Percentiles rank a stretch among this genome's conserved stretches.
phyloP scores from a whole-genome alignment of 1,140 invertebrate genomes.

The Drosophila grimshawi region DNA sequence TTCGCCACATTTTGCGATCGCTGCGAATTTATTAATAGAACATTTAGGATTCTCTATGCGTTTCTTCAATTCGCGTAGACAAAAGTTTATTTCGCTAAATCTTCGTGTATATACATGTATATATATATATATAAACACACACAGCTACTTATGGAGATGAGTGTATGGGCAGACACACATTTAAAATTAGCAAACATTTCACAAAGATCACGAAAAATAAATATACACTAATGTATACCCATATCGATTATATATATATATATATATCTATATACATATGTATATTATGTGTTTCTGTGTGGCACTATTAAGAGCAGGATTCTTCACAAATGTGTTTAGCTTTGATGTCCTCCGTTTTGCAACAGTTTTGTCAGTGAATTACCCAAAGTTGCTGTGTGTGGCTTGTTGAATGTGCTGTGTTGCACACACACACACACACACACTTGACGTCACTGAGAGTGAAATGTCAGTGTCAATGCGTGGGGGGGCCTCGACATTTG shows the following conservation, averaged over 20 bases:
- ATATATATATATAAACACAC: not conserved
- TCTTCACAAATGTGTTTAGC: not conserved
- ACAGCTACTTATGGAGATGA: conserved; percentile 11
- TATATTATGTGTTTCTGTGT: conserved; percentile 4
- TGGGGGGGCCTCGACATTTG: conserved; percentile 48
- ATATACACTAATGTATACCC: conserved; percentile 6
- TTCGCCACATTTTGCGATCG: conserved; percentile 61
- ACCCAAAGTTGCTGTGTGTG: conserved; percentile 8
- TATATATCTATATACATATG: conserved; percentile 9
- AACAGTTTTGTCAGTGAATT: conserved; percentile 50
- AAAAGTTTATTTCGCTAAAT: conserved; percentile 22
- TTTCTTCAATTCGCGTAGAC: conserved; percentile 46
- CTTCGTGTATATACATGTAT: not conserved
- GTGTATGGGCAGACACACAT: conserved; percentile 30
- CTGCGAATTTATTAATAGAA: conserved; percentile 41
- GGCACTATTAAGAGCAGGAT: too few species aligned
- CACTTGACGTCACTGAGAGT: conserved; percentile 66
- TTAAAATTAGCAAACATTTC: conserved; percentile 72
- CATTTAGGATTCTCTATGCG: conserved; percentile 66
- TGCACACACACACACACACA: not conserved
- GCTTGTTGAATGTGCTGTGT: not conserved
- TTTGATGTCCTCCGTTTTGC: conserved; percentile 46
- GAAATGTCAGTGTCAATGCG: conserved; percentile 77
- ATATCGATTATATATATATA: conserved; percentile 2
- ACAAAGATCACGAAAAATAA: conserved; percentile 35